phyloP scores from a whole-genome alignment of 2,888 invertebrate genomes.

The Drosophila infuscata region DNA sequence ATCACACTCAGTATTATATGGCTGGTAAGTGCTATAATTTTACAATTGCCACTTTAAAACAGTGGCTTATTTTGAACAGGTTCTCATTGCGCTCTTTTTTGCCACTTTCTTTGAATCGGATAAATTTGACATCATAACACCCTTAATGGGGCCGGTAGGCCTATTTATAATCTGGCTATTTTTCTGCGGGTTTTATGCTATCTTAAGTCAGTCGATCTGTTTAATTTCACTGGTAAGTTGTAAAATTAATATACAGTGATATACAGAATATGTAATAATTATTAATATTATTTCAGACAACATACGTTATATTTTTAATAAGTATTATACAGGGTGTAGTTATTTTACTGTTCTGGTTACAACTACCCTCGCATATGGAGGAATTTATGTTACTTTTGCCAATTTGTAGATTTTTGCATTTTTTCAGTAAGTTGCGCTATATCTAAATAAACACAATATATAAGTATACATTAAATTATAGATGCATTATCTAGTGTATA shows the following conservation, averaged over 20 bases:
- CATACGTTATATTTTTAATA: not conserved
- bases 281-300: not conserved
- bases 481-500: not conserved
- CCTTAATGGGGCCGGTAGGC: not conserved
- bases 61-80: not conserved
- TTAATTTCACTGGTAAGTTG: conserved; percentile 2
- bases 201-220: not conserved
- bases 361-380: not conserved
- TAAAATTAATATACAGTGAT: not conserved
- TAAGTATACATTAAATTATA: not conserved
- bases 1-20: not conserved
- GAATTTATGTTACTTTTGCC: not conserved
- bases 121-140: conserved; percentile 2
- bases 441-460: not conserved
- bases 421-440: not conserved
- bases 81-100: not conserved
- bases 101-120: not conserved
- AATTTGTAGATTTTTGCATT: not conserved
- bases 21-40: not conserved
- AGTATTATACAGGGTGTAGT: not conserved
- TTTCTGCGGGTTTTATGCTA: not conserved
- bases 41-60: not conserved
- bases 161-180: not conserved
- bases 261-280: too few species aligned
- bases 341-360: not conserved